phyloP scores from a whole-genome alignment of 1,140 invertebrate genomes.

The Chlorops oryzae region DNA sequence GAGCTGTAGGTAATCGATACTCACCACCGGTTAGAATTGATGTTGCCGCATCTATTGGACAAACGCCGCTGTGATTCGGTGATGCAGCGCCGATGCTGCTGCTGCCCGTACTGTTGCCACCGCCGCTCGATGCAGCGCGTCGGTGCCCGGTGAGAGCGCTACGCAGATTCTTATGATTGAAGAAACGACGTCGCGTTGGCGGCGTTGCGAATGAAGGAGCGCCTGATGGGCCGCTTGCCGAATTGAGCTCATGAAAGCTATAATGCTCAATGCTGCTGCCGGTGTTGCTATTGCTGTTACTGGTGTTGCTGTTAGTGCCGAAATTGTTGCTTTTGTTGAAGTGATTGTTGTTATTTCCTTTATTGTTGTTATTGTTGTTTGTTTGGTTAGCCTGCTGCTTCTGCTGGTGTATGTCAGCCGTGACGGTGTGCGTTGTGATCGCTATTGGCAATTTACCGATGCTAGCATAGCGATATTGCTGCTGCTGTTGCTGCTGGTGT shows the following conservation, averaged over 20 bases:
- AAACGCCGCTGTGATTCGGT: too few species aligned
- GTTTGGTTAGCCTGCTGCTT: constrained; percentile 20
- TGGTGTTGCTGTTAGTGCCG: constrained; percentile 7
- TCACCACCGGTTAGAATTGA: constrained; percentile 38
- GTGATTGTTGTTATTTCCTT: constrained; percentile 22
- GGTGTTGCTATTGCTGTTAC: neutral
- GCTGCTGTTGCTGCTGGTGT: too few species aligned
- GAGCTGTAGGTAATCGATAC: constrained; percentile 9
- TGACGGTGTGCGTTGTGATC: neutral
- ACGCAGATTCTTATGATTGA: constrained; percentile 68
- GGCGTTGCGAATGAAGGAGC: constrained; percentile 62
- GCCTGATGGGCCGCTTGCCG: too few species aligned
- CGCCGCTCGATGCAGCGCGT: constrained; percentile 44
- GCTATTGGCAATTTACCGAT: constrained; percentile 41
- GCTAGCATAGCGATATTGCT: constrained; percentile 45
- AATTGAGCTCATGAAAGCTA: constrained; percentile 33
- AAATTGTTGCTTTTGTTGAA: constrained; percentile 45
- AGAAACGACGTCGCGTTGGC: constrained; percentile 68
- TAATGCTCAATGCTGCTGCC: constrained; percentile 21
- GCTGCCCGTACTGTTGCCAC: too few species aligned
- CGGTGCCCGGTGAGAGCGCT: constrained; percentile 58
- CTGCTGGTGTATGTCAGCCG: constrained; percentile 8
- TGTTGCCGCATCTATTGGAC: constrained; percentile 41
- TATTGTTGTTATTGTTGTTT: constrained; percentile 16
- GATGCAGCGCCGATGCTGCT: too few species aligned